Conservation (phyloP, 2,113 vertebrate genomes). For the Chionis minor region DNA sequence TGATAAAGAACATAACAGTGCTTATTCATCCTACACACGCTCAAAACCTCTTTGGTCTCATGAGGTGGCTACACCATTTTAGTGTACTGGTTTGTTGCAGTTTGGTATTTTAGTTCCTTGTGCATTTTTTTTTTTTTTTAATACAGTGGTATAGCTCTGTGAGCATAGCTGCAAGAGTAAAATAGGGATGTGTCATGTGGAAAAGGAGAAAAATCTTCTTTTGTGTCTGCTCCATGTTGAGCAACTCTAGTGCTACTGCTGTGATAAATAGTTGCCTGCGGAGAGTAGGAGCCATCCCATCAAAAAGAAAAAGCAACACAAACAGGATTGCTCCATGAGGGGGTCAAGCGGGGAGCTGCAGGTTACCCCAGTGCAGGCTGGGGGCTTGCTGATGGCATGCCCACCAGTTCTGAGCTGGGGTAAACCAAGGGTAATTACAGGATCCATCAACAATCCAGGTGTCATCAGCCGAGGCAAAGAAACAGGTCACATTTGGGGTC, state of each 20-base stretch:
- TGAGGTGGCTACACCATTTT: neutral
- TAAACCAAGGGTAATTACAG: neutral
- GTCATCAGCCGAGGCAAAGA: neutral
- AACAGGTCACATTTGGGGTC: neutral
- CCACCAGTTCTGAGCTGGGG: neutral
- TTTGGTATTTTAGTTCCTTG: neutral
- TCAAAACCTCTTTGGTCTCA: neutral
- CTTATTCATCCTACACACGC: neutral
- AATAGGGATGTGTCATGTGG: accelerated
- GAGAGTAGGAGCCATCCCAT: neutral
- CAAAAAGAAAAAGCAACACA: neutral
- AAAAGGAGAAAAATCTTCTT: neutral
- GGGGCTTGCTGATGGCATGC: neutral
- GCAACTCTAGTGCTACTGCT: neutral
- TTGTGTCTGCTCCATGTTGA: neutral
- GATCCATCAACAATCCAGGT: neutral
- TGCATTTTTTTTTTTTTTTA: neutral
- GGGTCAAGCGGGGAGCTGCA: neutral
- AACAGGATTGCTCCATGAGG: neutral
- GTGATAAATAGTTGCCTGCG: neutral
- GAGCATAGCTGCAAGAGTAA: neutral
- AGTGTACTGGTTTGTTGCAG: neutral
- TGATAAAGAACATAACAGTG: neutral
- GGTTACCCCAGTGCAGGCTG: neutral
- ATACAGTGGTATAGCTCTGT: neutral